A percentile compares a stretch with the other conserved stretches of the same genome.
phyloP scores from a whole-genome alignment of 2,113 vertebrate species.

The Zootoca vivipara region DNA sequence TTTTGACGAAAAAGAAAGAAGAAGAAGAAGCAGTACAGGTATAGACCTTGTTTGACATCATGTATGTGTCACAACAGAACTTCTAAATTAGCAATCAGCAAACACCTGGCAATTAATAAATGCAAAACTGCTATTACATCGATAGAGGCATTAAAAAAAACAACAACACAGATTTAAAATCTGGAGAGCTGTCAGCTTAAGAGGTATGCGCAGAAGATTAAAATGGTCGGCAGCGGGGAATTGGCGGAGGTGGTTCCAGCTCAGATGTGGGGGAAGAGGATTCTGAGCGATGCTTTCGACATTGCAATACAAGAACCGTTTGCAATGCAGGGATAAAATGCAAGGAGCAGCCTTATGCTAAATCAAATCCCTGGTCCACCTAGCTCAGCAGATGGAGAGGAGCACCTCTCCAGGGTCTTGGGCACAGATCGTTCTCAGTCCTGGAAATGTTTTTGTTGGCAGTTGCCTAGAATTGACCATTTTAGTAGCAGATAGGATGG shows the following conservation, averaged over 20 bases:
- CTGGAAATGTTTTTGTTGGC: neutral
- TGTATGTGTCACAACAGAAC: neutral
- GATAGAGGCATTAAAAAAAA: neutral
- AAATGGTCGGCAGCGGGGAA: neutral
- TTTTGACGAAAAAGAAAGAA: neutral
- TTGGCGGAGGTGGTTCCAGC: neutral
- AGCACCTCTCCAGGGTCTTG: neutral
- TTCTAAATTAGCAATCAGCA: neutral
- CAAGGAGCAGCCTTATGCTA: neutral
- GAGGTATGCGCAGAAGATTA: neutral
- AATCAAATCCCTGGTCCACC: neutral
- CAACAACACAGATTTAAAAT: neutral
- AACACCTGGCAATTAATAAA: neutral
- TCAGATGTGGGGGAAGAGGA: neutral
- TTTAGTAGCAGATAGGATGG: too few relatives aligned
- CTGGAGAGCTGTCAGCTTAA: constrained; percentile 3
- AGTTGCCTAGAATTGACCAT: neutral
- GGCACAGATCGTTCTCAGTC: neutral
- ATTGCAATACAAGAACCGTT: neutral
- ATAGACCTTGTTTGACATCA: neutral
- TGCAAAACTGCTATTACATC: accelerated
- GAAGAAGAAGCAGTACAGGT: constrained; percentile 11
- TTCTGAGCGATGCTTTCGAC: neutral
- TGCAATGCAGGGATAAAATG: neutral
- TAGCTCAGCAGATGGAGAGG: neutral